These are phyloP conservation scores for Pagetopsis macropterus DNA, from an alignment of 2,797 vertebrate species.

Conservation along the genomic window DNA sequence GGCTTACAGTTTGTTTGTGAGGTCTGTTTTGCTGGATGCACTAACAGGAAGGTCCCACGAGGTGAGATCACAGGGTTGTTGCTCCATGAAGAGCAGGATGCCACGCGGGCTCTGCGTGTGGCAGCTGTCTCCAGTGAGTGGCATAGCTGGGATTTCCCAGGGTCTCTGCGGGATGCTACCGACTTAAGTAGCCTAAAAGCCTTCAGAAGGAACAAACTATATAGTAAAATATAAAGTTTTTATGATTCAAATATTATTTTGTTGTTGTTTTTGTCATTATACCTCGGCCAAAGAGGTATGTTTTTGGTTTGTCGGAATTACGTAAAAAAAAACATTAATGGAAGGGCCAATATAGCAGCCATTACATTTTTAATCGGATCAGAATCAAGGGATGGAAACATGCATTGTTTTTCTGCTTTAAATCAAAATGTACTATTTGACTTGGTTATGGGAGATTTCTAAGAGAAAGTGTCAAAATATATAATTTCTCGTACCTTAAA, in stretches of 20 bases:
- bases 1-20: conserved; percentile 15
- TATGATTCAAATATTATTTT: not conserved
- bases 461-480: not conserved
- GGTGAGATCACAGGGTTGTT: conserved; percentile 31
- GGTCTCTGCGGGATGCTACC: conserved; percentile 45
- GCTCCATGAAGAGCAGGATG: conserved; percentile 20
- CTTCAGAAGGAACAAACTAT: conserved; percentile 26
- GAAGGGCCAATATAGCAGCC: too few relatives aligned
- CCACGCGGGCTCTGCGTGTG: conserved; percentile 45
- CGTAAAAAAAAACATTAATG: too few relatives aligned
- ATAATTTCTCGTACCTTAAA: too few relatives aligned
- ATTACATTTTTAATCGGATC: too few relatives aligned
- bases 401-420: too few relatives aligned
- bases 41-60: conserved; percentile 22
- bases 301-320: too few relatives aligned
- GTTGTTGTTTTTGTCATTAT: not conserved
- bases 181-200: conserved; percentile 40
- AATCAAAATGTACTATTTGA: not conserved
- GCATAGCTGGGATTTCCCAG: conserved; percentile 70
- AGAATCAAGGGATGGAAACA: too few relatives aligned
- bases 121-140: conserved; percentile 77
- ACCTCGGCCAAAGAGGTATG: too few relatives aligned
- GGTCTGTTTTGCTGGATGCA: not conserved
- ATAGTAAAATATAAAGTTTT: conserved; percentile 26
- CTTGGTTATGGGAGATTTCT: not conserved